Conservation (phyloP, 2,888 invertebrate genomes). For the Trichogramma dendrolimi region DNA sequence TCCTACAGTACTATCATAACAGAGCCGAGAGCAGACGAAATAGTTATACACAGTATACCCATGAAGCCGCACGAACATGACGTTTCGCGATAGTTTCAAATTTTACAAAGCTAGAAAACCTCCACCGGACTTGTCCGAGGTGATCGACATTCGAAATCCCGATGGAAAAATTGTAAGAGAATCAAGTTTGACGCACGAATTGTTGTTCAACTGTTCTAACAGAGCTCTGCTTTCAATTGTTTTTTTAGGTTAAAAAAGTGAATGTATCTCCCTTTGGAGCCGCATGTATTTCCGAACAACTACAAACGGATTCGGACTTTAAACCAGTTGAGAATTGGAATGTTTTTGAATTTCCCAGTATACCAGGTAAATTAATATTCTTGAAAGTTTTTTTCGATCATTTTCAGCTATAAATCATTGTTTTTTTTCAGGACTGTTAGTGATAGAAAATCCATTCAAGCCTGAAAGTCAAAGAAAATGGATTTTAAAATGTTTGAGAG, state of each 20-base stretch:
- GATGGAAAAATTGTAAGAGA: slow-evolving; percentile 34
- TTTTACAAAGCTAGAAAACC: slow-evolving; percentile 71
- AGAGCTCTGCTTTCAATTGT: not conserved
- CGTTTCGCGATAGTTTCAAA: slow-evolving; percentile 73
- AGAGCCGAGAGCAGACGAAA: too few relatives aligned
- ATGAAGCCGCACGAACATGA: slow-evolving; percentile 33
- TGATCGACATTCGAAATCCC: slow-evolving; percentile 58
- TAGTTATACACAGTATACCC: too few relatives aligned
- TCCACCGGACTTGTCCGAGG: slow-evolving; percentile 61
- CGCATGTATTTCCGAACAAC: slow-evolving; percentile 8
- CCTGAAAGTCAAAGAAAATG: slow-evolving; percentile 74
- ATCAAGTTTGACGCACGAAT: not conserved
- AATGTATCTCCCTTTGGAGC: not conserved
- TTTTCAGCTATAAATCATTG: slow-evolving; percentile 5
- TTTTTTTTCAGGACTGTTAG: slow-evolving; percentile 62
- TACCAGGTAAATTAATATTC: slow-evolving; percentile 55
- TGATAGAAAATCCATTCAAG: slow-evolving; percentile 82
- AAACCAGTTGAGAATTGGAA: slow-evolving; percentile 59
- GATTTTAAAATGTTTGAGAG: slow-evolving; percentile 72
- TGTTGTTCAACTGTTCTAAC: not conserved
- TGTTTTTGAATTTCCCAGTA: slow-evolving; percentile 58
- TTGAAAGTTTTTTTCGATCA: not conserved
- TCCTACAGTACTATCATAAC: too few relatives aligned
- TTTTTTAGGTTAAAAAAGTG: slow-evolving; percentile 46
- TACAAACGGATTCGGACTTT: slow-evolving; percentile 45